Conservation (phyloP, 2,113 vertebrate genomes). For the Gallinago paraguaiae region DNA sequence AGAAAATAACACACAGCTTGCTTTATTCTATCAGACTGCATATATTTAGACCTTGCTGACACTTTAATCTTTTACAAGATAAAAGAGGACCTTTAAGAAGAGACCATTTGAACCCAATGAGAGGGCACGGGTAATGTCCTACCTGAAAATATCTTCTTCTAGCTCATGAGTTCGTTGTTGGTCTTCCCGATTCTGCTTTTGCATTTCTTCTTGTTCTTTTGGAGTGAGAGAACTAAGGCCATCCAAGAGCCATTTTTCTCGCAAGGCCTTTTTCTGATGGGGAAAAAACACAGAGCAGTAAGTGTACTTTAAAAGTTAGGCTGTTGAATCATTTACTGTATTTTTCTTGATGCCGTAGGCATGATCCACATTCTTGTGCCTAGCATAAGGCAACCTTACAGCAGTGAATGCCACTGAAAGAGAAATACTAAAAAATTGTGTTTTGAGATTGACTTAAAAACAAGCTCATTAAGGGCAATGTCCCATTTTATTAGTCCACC, state of each 20-base stretch:
- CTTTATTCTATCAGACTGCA: not conserved
- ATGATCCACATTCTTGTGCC: not conserved
- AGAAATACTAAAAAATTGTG: not conserved
- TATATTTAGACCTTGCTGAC: not conserved
- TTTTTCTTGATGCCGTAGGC: not conserved
- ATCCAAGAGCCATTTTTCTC: constrained; percentile 96
- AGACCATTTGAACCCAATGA: not conserved
- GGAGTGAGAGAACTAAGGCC: constrained; percentile 84
- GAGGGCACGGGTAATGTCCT: not conserved
- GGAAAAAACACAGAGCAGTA: not conserved
- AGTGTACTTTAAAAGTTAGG: not conserved
- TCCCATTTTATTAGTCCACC: not conserved
- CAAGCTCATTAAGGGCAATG: not conserved
- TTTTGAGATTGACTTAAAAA: not conserved
- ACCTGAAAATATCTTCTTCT: constrained; percentile 89
- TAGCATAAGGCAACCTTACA: not conserved
- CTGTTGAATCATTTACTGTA: not conserved
- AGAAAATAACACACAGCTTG: not conserved
- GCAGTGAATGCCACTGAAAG: not conserved
- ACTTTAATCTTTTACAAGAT: not conserved
- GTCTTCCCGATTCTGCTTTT: constrained; percentile 84
- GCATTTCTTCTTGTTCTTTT: constrained; percentile 89
- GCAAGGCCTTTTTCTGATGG: constrained; percentile 88
- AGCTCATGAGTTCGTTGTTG: constrained; percentile 82
- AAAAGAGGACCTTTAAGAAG: not conserved